Conservation (phyloP, 2,113 vertebrate genomes). For the Pionites leucogaster region DNA sequence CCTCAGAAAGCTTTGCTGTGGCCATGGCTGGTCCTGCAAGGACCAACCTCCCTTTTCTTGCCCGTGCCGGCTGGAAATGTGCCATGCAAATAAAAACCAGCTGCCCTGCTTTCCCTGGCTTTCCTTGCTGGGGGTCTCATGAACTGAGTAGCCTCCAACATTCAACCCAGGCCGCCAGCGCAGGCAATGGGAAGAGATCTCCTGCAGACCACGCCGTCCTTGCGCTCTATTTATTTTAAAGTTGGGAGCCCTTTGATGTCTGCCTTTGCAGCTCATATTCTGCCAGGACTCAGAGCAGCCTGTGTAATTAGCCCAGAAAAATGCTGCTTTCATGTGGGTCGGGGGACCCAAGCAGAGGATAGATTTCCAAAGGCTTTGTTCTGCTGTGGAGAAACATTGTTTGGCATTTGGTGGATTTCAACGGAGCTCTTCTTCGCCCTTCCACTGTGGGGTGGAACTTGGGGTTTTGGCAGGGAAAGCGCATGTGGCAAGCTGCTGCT, state of each 20-base stretch:
- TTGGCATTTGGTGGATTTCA: background rate
- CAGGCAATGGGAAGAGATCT: background rate
- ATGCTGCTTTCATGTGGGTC: constrained; percentile 31
- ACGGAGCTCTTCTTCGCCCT: background rate
- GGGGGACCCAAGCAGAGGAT: background rate
- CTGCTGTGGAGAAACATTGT: background rate
- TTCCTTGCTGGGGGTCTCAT: background rate
- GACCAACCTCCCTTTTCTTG: background rate
- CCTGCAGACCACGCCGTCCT: fast-evolving
- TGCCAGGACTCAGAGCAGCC: background rate
- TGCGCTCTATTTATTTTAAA: background rate
- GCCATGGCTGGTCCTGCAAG: background rate
- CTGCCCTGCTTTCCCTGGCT: background rate
- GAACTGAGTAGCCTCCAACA: fast-evolving
- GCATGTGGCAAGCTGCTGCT: background rate
- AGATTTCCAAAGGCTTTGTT: constrained; percentile 22
- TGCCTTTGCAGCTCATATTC: background rate
- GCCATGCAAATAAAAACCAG: background rate
- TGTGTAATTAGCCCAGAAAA: constrained; percentile 1
- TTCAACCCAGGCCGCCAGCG: background rate
- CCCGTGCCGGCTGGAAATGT: background rate
- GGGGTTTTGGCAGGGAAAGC: background rate
- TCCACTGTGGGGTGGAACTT: background rate
- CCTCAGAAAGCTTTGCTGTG: background rate
- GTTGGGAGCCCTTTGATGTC: constrained; percentile 39